Conservation (phyloP, 2,888 invertebrate species). For the Cerastis leucographa region DNA sequence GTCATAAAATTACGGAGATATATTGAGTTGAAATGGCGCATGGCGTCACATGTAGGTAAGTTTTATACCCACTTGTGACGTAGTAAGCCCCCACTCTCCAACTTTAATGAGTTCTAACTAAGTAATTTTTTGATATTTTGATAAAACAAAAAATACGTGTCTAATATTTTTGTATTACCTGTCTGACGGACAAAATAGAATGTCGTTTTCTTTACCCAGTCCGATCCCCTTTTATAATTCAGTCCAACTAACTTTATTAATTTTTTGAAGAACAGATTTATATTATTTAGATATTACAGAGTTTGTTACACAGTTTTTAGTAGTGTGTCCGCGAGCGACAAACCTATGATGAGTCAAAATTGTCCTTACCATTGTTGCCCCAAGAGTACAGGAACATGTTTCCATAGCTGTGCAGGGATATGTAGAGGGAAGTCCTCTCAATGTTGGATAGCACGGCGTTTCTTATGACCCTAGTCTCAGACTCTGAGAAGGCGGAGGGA, state of each 20-base stretch:
- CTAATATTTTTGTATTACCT: too few relatives aligned
- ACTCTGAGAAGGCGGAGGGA: slow-evolving; percentile 92
- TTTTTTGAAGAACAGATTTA: not conserved
- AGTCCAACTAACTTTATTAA: not conserved
- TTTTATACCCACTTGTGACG: too few relatives aligned
- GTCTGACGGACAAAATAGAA: too few relatives aligned
- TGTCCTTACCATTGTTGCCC: slow-evolving; percentile 90
- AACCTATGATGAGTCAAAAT: not conserved
- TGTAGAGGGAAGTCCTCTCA: slow-evolving; percentile 91
- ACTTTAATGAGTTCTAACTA: too few relatives aligned
- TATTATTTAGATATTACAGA: not conserved
- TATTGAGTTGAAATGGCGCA: too few relatives aligned
- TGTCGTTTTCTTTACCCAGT: too few relatives aligned
- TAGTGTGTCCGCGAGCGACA: not conserved
- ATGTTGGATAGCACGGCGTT: slow-evolving; percentile 89
- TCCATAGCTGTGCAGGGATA: slow-evolving; percentile 94
- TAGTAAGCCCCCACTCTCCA: too few relatives aligned
- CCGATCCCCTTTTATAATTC: too few relatives aligned
- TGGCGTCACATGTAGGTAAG: too few relatives aligned
- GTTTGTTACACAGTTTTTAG: not conserved
- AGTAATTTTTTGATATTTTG: too few relatives aligned
- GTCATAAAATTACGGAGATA: too few relatives aligned
- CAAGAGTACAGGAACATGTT: slow-evolving; percentile 93
- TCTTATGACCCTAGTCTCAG: slow-evolving; percentile 92
- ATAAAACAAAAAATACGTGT: too few relatives aligned